Conservation (phyloP, 2,113 vertebrate genomes). For the Pogonocichla stellata region DNA sequence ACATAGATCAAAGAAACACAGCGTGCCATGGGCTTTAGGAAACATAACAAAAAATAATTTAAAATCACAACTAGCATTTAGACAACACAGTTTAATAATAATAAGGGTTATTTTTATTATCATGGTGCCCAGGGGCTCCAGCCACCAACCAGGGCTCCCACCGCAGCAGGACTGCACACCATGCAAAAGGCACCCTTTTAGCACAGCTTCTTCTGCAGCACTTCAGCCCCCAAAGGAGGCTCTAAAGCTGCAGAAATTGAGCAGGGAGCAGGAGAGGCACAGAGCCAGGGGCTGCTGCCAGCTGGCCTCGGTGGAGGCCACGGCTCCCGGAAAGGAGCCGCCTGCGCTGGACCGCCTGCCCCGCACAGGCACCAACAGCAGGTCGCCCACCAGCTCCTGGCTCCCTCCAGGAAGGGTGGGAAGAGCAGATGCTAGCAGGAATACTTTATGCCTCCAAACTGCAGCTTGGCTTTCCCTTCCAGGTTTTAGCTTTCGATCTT, state of each 20-base stretch:
- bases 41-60: background rate
- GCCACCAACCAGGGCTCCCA: background rate
- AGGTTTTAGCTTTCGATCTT: background rate
- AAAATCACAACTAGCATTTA: background rate
- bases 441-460: background rate
- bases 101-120: background rate
- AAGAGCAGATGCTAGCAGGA: background rate
- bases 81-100: background rate
- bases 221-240: background rate
- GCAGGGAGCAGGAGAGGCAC: background rate
- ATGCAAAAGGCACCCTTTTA: background rate
- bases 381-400: background rate
- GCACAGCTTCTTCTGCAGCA: background rate
- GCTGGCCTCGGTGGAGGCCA: background rate
- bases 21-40: background rate
- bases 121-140: background rate
- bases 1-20: background rate
- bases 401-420: background rate
- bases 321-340: background rate
- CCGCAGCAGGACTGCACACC: accelerated
- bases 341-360: background rate
- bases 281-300: conserved; percentile 16
- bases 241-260: conserved; percentile 1
- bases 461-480: background rate
- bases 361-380: background rate